A percentile compares a stretch with the other conserved stretches of the same genome.
Evolutionary conservation across 1,140 invertebrate genomes (phyloP).

Genomic region (Drepana arcuata): DNA sequence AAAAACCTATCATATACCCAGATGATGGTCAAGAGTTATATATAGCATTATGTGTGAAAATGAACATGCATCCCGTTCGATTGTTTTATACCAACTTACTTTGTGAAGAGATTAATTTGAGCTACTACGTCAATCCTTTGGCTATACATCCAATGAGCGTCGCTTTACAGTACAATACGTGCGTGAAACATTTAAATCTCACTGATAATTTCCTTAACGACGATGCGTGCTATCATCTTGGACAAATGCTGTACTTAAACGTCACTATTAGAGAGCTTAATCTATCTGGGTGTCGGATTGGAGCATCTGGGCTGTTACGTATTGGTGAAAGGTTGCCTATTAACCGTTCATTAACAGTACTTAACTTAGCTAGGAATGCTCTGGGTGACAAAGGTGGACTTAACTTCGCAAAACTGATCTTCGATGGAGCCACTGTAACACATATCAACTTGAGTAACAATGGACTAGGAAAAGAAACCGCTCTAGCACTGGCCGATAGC

Average conservation of each 20-base stretch:
- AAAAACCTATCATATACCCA: constrained; percentile 37
- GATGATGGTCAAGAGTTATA: constrained; percentile 61
- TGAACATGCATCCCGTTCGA: constrained; percentile 51
- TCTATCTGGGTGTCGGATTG: constrained; percentile 56
- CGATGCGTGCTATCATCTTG: constrained; percentile 53
- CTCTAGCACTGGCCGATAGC: constrained; percentile 30
- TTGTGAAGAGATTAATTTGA: constrained; percentile 48
- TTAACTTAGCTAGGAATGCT: constrained; percentile 39
- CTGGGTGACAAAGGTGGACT: constrained; percentile 37
- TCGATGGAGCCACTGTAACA: constrained; percentile 12
- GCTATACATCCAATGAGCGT: constrained; percentile 50
- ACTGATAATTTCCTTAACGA: constrained; percentile 58
- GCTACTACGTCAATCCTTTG: constrained; percentile 58
- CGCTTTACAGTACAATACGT: constrained; percentile 49
- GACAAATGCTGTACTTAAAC: constrained; percentile 57
- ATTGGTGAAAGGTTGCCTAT: constrained; percentile 19
- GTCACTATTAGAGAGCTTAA: constrained; percentile 42
- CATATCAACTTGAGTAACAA: constrained; percentile 51
- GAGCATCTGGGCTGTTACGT: constrained; percentile 24
- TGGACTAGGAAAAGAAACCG: constrained; percentile 32
- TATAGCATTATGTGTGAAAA: constrained; percentile 48
- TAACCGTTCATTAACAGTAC: constrained; percentile 19
- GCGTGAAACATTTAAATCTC: constrained; percentile 47
- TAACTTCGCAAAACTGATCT: constrained; percentile 24
- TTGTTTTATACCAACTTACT: constrained; percentile 45